Evolutionary conservation across 2,888 invertebrate genomes (phyloP).

Genomic region (Xestia sexstrigata): DNA sequence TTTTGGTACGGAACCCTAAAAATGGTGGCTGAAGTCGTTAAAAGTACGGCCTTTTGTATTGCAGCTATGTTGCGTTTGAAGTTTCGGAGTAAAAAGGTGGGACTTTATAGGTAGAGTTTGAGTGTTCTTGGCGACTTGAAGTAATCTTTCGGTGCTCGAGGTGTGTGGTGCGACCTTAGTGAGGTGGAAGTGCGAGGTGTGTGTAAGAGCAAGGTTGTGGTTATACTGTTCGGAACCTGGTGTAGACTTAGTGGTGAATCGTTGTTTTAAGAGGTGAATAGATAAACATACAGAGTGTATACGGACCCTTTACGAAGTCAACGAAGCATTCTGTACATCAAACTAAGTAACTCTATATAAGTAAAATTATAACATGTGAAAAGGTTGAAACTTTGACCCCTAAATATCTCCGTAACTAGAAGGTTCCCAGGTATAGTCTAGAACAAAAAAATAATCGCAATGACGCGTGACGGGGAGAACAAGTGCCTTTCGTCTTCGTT

Average conservation of each 20-base stretch:
- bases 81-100: slow-evolving; percentile 47
- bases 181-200: not conserved
- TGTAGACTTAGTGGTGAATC: not conserved
- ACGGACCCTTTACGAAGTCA: no score
- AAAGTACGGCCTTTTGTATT: slow-evolving; percentile 57
- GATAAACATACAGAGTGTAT: not conserved
- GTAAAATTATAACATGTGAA: no score
- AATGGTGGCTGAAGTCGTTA: slow-evolving; percentile 59
- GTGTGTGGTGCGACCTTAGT: not conserved
- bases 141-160: slow-evolving; percentile 37
- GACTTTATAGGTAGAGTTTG: slow-evolving; percentile 18
- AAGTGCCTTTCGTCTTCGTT: no score
- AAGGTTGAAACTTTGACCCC: no score
- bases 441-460: no score
- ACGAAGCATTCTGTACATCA: no score
- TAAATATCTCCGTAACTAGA: no score
- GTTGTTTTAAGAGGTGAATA: not conserved
- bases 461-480: no score
- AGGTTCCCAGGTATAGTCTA: no score
- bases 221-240: not conserved
- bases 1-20: not conserved
- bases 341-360: no score
- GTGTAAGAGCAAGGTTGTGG: not conserved
- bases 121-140: slow-evolving; percentile 39
- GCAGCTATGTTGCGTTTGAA: slow-evolving; percentile 52